Conservation (phyloP, 1,140 invertebrate species). For the Thalassaphorura encarpata region DNA sequence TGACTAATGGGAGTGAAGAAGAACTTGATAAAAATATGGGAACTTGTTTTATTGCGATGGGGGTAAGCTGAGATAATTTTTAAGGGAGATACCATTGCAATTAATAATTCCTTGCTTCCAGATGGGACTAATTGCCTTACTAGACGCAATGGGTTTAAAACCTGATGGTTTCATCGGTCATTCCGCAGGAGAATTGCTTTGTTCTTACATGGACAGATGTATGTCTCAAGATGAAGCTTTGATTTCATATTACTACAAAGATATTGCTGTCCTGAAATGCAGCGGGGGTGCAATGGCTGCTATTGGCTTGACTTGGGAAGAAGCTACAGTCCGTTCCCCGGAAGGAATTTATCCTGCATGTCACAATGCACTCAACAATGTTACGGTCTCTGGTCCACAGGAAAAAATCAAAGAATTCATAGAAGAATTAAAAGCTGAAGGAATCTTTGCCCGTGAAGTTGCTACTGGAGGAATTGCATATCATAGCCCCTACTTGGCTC, state of each 20-base stretch:
- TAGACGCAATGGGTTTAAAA: conserved; percentile 57
- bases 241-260: conserved; percentile 57
- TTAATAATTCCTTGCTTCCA: conserved; percentile 38
- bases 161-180: conserved; percentile 77
- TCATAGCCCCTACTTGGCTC: conserved; percentile 45
- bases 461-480: conserved; percentile 84
- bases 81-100: neutral
- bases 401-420: conserved; percentile 60
- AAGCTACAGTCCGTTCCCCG: conserved; percentile 61
- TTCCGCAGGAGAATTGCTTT: conserved; percentile 80
- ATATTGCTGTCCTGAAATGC: conserved; percentile 44
- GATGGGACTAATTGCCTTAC: conserved; percentile 67
- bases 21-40: conserved; percentile 39
- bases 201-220: conserved; percentile 78
- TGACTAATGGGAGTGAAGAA: conserved; percentile 42
- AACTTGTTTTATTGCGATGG: conserved; percentile 1
- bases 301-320: conserved; percentile 70
- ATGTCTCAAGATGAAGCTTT: conserved; percentile 75
- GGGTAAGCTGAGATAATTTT: neutral
- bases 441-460: conserved; percentile 80
- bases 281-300: conserved; percentile 48
- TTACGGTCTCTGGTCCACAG: conserved; percentile 83
- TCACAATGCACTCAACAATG: conserved; percentile 84
- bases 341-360: conserved; percentile 49
- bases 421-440: conserved; percentile 56